phyloP scores from a whole-genome alignment of 2,888 invertebrate species.

The Galerucella pusilla region DNA sequence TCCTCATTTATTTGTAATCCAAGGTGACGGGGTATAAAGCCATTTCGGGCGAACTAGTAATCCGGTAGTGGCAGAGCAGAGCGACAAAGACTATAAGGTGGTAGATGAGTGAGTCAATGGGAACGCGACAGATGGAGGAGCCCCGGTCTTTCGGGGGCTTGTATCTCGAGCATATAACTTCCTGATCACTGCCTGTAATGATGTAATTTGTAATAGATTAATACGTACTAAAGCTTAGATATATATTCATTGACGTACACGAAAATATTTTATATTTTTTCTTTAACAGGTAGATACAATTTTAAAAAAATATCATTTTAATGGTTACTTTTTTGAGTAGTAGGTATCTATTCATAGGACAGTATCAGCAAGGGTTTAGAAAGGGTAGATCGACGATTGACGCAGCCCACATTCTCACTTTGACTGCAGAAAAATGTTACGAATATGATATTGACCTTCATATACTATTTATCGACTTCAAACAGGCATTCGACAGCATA shows the following conservation, averaged over 20 bases:
- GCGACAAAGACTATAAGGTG: constrained; percentile 31
- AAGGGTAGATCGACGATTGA: too few relatives aligned
- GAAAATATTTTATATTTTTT: background rate
- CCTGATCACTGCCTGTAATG: constrained; percentile 64
- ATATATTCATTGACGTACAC: constrained; percentile 27
- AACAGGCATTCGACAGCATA: too few relatives aligned
- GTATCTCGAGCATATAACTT: constrained; percentile 58
- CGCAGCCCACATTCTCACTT: too few relatives aligned
- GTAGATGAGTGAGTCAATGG: constrained; percentile 29
- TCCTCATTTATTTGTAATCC: constrained; percentile 22
- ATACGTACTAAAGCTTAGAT: constrained; percentile 52
- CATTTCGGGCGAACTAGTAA: constrained; percentile 51
- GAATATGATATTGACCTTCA: too few relatives aligned
- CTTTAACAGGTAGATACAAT: background rate
- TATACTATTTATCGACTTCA: too few relatives aligned
- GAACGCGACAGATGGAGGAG: constrained; percentile 26
- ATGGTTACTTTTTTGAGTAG: too few relatives aligned
- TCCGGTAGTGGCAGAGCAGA: constrained; percentile 39
- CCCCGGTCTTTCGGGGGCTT: constrained; percentile 30
- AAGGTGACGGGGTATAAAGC: constrained; percentile 59
- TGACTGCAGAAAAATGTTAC: too few relatives aligned
- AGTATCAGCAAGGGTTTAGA: too few relatives aligned
- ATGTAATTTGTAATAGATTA: constrained; percentile 65
- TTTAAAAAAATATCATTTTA: background rate
- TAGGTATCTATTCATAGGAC: too few relatives aligned